Base-by-base conservation (phyloP, 2,888 invertebrate species). In the Rhagium mordax region DNA sequence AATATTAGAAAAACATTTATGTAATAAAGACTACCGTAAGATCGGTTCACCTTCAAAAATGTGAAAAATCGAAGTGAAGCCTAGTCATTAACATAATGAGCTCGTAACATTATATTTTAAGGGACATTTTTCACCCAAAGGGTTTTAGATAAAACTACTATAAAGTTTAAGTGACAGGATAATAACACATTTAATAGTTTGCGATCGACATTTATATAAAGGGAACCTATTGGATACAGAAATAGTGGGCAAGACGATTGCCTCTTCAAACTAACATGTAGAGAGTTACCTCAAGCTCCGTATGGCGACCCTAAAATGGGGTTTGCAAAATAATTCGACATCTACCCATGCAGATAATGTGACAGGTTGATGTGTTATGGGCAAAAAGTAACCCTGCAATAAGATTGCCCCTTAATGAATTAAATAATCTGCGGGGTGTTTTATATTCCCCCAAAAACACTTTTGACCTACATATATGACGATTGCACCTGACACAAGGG, bases 281-380 rank as follows among this genome's bases (percentile, higher is more conserved):
- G 33, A 15, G 62, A 48, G 49, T 66, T 67, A 55, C 55, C 67
- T 59, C 47, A 72, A 68, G 68, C 75, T 70, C 72, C 72, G 70
- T 57, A 65, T 62, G 49, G 68, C 59, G 66, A 64, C 74, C 74
- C 72, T 70, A 27, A 72, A 72, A 62, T 71, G 70, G 74, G 76
- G 76, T 62, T 69, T 57, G 71, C 69, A 59, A 72, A 76, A 76
- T 72, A 76, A 72, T 70, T 57, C 66, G 51, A 74, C 77, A 77
- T 75, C 77, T 75, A 75, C 77, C 70, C 72, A 65, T 71, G 51
- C 71, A 73, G 72, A 79, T 68, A 75, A 72, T 72, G 76, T 73
- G 80, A 80, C 80, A 80, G 80, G 80, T 80, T 79, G 75, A 74
- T 76, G 71, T 74, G 76, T 77, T 72, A 41, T 41, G 41, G 41